phyloP scores from a whole-genome alignment of 2,888 invertebrate species.

The Nesidiocoris tenuis region DNA sequence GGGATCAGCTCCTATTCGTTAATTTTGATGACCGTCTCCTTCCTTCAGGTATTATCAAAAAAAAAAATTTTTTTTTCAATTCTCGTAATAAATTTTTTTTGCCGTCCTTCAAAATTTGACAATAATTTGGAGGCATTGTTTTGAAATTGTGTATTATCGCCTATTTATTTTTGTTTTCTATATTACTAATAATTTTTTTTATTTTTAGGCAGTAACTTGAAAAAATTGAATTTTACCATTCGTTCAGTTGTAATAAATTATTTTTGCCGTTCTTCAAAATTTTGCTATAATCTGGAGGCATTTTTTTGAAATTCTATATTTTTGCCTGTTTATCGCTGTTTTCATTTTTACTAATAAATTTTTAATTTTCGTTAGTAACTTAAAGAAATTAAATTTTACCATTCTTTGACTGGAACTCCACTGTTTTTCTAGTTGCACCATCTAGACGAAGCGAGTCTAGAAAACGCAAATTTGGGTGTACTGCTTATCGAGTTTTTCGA shows the following conservation, averaged over 20 bases:
- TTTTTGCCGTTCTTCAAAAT: background rate
- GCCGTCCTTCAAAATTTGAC: background rate
- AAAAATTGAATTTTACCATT: too few relatives aligned
- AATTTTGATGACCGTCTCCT: conserved; percentile 97
- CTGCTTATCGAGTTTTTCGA: conserved; percentile 96
- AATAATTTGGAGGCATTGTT: background rate
- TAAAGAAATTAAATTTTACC: too few relatives aligned
- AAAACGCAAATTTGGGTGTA: conserved; percentile 81
- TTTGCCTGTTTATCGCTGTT: background rate
- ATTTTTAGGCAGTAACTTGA: too few relatives aligned
- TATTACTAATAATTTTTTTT: too few relatives aligned
- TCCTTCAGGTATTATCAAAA: conserved; percentile 82
- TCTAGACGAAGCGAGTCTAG: conserved; percentile 67
- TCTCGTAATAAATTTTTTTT: background rate
- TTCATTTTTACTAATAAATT: background rate
- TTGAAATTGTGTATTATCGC: background rate
- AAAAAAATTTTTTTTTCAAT: background rate
- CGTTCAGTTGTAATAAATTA: background rate
- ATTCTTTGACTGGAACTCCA: too few relatives aligned
- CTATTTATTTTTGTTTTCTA: background rate
- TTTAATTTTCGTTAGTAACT: too few relatives aligned
- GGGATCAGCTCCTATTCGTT: conserved; percentile 99
- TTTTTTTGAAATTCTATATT: background rate
- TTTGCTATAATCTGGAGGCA: background rate
- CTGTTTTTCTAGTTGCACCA: conserved; percentile 71